Evolutionary conservation across 1,140 invertebrate genomes (phyloP).

Genomic region (Mercenaria mercenaria): DNA sequence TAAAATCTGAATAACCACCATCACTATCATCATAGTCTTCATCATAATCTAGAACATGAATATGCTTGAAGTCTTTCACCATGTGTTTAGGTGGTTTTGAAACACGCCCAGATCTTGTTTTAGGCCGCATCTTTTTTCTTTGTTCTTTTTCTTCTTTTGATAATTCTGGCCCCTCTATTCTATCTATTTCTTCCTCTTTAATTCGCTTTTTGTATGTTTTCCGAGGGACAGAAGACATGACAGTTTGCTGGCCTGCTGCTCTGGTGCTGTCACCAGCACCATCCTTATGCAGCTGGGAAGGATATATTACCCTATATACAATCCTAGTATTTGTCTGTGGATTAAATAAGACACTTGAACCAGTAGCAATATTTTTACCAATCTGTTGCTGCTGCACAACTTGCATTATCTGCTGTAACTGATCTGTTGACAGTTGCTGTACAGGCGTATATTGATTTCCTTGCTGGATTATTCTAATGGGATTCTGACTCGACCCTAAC

Average conservation of each 20-base stretch:
- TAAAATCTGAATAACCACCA: conserved; percentile 90
- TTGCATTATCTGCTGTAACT: conserved; percentile 89
- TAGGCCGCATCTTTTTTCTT: conserved; percentile 88
- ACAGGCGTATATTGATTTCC: conserved; percentile 88
- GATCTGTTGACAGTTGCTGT: conserved; percentile 88
- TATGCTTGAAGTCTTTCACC: conserved; percentile 90
- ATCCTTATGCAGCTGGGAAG: conserved; percentile 84
- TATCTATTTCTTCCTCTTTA: conserved; percentile 85
- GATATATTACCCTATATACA: conserved; percentile 88
- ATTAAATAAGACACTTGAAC: conserved; percentile 88
- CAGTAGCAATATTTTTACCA: conserved; percentile 83
- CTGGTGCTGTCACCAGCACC: conserved; percentile 19
- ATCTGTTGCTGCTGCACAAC: conserved; percentile 88
- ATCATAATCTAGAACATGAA: conserved; percentile 89
- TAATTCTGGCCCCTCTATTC: conserved; percentile 82
- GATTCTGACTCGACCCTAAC: conserved; percentile 89
- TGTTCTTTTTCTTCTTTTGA: conserved; percentile 87
- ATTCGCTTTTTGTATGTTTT: conserved; percentile 78
- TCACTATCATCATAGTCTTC: conserved; percentile 89
- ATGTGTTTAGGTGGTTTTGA: conserved; percentile 90
- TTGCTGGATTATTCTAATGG: conserved; percentile 90
- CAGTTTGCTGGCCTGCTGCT: conserved; percentile 69
- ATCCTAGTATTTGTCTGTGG: conserved; percentile 88
- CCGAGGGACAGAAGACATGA: conserved; percentile 56
- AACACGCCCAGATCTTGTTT: conserved; percentile 89